Conservation (phyloP, 2,888 invertebrate genomes). For the Zaprionus obscuricornis region DNA sequence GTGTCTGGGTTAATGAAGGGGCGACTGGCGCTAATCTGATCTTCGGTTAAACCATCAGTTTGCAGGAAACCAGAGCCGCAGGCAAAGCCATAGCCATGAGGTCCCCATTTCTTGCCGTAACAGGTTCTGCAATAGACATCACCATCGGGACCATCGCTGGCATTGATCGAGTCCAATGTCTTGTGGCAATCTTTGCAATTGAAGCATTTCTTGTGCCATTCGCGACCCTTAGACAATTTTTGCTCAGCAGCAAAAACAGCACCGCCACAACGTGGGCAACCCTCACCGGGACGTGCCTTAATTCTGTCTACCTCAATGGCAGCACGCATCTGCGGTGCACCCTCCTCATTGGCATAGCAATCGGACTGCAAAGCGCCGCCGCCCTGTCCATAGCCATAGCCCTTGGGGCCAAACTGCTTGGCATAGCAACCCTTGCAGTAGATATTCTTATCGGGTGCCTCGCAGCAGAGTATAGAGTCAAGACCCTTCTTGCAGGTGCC, state of each 20-base stretch:
- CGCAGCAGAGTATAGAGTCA: slow-evolving; percentile 96
- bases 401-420: slow-evolving; percentile 98
- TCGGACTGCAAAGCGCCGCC: slow-evolving; percentile 96
- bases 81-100: slow-evolving; percentile 97
- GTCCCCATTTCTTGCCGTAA: slow-evolving; percentile 99
- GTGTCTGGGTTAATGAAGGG: slow-evolving; percentile 94
- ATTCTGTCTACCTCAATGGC: slow-evolving; percentile 91
- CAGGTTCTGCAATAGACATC: slow-evolving; percentile 98
- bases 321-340: slow-evolving; percentile 85
- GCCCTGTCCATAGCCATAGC: slow-evolving; percentile 98
- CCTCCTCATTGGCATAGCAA: slow-evolving; percentile 88
- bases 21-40: slow-evolving; percentile 90
- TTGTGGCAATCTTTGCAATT: slow-evolving; percentile 96
- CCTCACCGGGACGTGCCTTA: slow-evolving; percentile 92
- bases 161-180: slow-evolving; percentile 97
- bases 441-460: slow-evolving; percentile 97
- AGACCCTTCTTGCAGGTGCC: slow-evolving; percentile 93
- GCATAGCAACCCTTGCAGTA: slow-evolving; percentile 99
- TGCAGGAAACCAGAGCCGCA: slow-evolving; percentile 97
- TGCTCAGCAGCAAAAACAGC: slow-evolving; percentile 97
- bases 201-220: slow-evolving; percentile 97
- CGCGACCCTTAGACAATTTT: slow-evolving; percentile 94
- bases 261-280: slow-evolving; percentile 95
- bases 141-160: slow-evolving; percentile 96
- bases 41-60: slow-evolving; percentile 94